Percentiles rank a stretch among this genome's conserved stretches.
Evolutionary conservation across 2,888 invertebrate genomes (phyloP).

Genomic region (Rugalucina vietnamica): DNA sequence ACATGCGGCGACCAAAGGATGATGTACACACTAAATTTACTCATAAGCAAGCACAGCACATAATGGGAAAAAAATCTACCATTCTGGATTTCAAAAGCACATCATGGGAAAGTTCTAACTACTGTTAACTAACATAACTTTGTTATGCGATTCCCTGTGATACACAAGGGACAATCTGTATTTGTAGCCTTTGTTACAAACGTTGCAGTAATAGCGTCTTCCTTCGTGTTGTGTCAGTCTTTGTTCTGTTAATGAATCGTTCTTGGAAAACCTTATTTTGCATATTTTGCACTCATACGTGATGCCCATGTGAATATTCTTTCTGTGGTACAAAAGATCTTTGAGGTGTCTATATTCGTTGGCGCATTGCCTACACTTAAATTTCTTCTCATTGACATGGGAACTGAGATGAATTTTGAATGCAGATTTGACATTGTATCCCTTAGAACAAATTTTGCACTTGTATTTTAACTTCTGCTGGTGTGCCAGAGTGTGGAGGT

Average conservation of each 20-base stretch:
- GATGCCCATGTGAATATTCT: background rate
- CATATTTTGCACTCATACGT: background rate
- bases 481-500: background rate
- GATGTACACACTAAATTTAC: too few relatives aligned
- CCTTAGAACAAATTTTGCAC: background rate
- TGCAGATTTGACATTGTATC: too few relatives aligned
- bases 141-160: background rate
- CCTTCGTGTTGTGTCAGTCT: background rate
- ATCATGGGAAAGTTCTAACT: too few relatives aligned
- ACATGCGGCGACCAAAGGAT: too few relatives aligned
- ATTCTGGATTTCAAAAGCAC: too few relatives aligned
- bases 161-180: background rate
- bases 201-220: background rate
- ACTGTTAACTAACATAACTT: too few relatives aligned
- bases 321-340: background rate
- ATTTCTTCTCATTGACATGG: background rate
- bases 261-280: background rate
- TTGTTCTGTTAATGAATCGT: background rate
- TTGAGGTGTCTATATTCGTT: background rate
- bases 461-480: background rate
- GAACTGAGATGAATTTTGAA: too few relatives aligned
- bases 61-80: too few relatives aligned
- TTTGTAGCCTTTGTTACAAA: background rate
- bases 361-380: background rate
- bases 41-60: too few relatives aligned